Conservation (phyloP, 1,140 invertebrate species). For the Geopemphigus sp. region DNA sequence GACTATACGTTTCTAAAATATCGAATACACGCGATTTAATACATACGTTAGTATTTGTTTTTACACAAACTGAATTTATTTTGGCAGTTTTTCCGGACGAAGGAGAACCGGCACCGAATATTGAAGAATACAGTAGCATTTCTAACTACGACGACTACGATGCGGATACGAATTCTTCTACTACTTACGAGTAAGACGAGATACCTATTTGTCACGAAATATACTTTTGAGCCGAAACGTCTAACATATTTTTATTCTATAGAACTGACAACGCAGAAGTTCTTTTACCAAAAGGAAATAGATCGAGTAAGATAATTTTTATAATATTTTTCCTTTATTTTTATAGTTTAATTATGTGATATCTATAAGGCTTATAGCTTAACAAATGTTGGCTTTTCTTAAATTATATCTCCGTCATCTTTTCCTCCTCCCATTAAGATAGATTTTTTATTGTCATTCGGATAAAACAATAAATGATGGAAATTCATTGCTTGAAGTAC, state of each 20-base stretch:
- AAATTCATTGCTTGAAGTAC: too few relatives aligned
- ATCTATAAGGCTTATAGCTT: too few relatives aligned
- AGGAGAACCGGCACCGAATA: constrained; percentile 44
- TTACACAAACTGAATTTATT: constrained; percentile 17
- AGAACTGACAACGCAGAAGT: constrained; percentile 26
- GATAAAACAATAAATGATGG: too few relatives aligned
- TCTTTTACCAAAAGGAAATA: constrained; percentile 2
- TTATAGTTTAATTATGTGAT: neutral
- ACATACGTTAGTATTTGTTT: neutral
- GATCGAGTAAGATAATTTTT: constrained; percentile 13
- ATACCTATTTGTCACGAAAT: neutral
- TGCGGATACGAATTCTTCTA: constrained; percentile 49
- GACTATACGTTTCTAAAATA: constrained; percentile 1
- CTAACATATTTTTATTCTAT: neutral
- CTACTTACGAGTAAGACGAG: constrained; percentile 29
- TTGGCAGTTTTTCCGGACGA: constrained; percentile 52
- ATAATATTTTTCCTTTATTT: neutral
- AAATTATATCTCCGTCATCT: too few relatives aligned
- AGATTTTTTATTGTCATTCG: too few relatives aligned
- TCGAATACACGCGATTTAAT: neutral
- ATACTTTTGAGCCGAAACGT: neutral
- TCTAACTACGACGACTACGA: constrained; percentile 51
- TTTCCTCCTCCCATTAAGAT: too few relatives aligned
- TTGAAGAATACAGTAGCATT: constrained; percentile 51
- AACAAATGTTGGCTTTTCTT: too few relatives aligned